Evolutionary conservation across 2,113 vertebrate species (phyloP).

Genomic region (Malurus cyaneus): DNA sequence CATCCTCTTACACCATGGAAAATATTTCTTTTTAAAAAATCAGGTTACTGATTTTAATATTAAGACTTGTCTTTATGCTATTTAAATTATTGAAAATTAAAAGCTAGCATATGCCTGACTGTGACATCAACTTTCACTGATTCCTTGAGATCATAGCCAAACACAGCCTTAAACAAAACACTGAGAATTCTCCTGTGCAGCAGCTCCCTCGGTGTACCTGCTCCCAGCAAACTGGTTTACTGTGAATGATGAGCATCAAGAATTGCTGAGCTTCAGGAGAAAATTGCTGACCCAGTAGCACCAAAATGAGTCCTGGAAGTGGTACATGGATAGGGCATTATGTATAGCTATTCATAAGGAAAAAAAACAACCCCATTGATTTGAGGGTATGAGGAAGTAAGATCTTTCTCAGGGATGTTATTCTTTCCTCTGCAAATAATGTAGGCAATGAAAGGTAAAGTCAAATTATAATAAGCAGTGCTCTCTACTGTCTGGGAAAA

Average conservation of each 20-base stretch:
- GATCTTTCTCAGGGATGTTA: neutral
- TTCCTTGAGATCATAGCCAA: neutral
- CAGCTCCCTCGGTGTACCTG: neutral
- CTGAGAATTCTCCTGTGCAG: neutral
- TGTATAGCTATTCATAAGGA: neutral
- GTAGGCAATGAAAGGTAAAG: neutral
- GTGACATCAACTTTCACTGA: neutral
- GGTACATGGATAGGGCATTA: neutral
- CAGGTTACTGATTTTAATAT: neutral
- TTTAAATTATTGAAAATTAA: slow-evolving; percentile 24
- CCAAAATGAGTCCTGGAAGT: neutral
- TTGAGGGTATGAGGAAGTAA: neutral
- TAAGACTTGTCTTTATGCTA: neutral
- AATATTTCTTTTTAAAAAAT: neutral
- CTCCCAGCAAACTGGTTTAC: neutral
- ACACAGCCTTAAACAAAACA: neutral
- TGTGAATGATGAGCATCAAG: neutral
- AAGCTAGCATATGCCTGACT: neutral
- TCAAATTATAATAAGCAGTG: neutral
- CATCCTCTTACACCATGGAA: neutral
- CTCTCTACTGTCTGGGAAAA: neutral
- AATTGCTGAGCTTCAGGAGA: neutral
- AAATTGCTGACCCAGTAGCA: neutral
- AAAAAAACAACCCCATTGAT: neutral
- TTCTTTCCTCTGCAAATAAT: neutral